Base-by-base conservation (phyloP, 2,797 vertebrate genomes). In the Phylloscopus collybita region DNA sequence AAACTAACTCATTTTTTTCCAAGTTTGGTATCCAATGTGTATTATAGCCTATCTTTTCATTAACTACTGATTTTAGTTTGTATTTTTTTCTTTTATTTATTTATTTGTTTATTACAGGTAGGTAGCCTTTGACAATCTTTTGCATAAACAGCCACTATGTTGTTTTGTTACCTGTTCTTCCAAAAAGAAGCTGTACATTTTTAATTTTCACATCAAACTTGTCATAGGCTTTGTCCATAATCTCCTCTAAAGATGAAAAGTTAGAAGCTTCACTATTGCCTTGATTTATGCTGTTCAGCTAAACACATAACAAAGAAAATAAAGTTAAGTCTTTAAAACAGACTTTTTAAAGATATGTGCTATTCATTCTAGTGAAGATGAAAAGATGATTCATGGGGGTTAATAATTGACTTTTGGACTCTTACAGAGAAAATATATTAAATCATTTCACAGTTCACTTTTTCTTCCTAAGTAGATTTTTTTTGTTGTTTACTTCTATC, bases 151-250 rank as follows among this genome's bases (percentile, higher is more conserved):
- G 14, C 4, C 89, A 38, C 3, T 50, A 19, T 4, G 16, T 27
- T 49, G 34, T 16, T 79, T 86, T 79, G 13, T 84, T 98, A 99
- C 99, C 99, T 98, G 98, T 97, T 96, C 98, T 99, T 98, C 98
- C 98, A 97, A 99, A 99, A 16, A 99, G 98, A 65, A 99, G 97
- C 51, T 99, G 99, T 13, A 99, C 99, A 38, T 98, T 98, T 90
- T 98, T 98, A 54, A 99, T 98, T 97, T 99, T 98, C 76, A 99
- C 97, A 34, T 98, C 98, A 96, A 99, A 99, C 76, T 98, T 98
- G 92, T 99, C 99, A 70, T 99, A 99, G n/a, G 99, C 99, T 89
- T 99, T 98, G 92, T 99, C 99, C 98, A 99, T 99, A 86, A 99
- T 99, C 93, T 99, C 99, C 93, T 99, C 99, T 86, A 99, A 96